Conservation (phyloP, 2,797 vertebrate species). For the Bufotes viridis region DNA sequence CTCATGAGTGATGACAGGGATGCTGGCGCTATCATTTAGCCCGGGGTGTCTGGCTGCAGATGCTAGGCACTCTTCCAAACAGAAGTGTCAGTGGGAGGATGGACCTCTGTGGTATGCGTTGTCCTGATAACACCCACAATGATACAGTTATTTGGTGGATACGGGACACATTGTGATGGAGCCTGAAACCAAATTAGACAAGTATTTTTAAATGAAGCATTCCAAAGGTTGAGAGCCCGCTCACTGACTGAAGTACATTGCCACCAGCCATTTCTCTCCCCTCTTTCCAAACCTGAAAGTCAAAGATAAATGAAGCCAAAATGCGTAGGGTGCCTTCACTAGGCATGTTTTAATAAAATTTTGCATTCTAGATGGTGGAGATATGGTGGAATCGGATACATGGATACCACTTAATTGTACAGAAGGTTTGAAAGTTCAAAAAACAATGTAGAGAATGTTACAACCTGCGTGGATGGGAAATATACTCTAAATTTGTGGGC, state of each 20-base stretch:
- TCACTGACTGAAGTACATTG: background rate
- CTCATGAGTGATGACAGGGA: slow-evolving; percentile 35
- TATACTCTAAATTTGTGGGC: background rate
- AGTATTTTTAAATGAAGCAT: slow-evolving; percentile 16
- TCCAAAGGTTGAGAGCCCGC: slow-evolving; percentile 21
- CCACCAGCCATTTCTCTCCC: background rate
- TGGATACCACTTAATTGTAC: background rate
- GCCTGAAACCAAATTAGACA: slow-evolving; percentile 8
- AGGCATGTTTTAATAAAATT: background rate
- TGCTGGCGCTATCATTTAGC: slow-evolving; percentile 11
- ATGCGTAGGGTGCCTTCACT: background rate
- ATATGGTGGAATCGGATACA: background rate
- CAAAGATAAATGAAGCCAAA: background rate
- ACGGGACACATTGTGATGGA: slow-evolving; percentile 14
- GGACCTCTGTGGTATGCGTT: slow-evolving; percentile 45
- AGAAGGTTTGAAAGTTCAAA: background rate
- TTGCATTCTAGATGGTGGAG: background rate
- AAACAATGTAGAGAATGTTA: background rate
- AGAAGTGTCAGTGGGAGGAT: slow-evolving; percentile 52
- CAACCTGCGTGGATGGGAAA: background rate
- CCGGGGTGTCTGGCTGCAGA: slow-evolving; percentile 43
- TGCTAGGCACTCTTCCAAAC: slow-evolving; percentile 48
- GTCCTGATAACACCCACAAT: slow-evolving; percentile 43
- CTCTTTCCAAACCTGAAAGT: background rate
- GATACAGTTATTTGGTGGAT: slow-evolving; percentile 25